A percentile compares a stretch with the other conserved stretches of the same genome.
These are phyloP conservation scores for Caenorhabditis becei DNA, from an alignment of 2,888 invertebrate genomes.

Conservation along the genomic window DNA sequence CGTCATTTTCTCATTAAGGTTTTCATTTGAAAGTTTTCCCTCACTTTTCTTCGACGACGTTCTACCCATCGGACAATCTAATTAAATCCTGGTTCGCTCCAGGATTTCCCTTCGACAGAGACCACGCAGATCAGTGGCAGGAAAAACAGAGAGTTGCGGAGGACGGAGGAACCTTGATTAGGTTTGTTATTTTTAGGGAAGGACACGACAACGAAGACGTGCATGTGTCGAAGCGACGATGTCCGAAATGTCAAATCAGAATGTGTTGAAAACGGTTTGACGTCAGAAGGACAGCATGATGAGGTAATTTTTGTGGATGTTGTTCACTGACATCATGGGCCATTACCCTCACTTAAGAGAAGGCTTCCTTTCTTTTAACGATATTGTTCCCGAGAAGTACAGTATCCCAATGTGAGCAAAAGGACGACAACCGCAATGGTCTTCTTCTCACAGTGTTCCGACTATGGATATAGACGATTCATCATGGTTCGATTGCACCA, in stretches of 20 bases:
- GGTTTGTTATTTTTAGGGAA: constrained; percentile 41
- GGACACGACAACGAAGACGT: constrained; percentile 24
- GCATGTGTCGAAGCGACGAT: constrained; percentile 9
- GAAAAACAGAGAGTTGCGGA: constrained; percentile 19
- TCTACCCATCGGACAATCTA: not conserved
- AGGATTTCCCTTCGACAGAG: not conserved
- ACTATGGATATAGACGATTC: too few species aligned
- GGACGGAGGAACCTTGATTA: constrained; percentile 49
- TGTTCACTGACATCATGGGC: not conserved
- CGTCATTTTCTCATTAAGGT: too few species aligned
- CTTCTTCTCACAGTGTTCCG: too few species aligned
- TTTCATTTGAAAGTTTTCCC: not conserved
- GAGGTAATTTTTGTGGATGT: not conserved
- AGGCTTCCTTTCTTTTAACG: too few species aligned
- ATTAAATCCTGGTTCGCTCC: not conserved
- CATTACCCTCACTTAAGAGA: not conserved
- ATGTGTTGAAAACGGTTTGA: constrained; percentile 5
- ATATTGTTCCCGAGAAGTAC: too few species aligned
- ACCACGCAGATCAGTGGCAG: constrained; percentile 23
- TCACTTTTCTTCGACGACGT: not conserved
- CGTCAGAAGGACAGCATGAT: constrained; percentile 7
- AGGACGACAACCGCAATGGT: too few species aligned
- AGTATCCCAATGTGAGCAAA: too few species aligned
- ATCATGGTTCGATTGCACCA: too few species aligned
- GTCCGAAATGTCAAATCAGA: constrained; percentile 36